Conservation (phyloP, 2,888 invertebrate species). For the Idaea straminata region DNA sequence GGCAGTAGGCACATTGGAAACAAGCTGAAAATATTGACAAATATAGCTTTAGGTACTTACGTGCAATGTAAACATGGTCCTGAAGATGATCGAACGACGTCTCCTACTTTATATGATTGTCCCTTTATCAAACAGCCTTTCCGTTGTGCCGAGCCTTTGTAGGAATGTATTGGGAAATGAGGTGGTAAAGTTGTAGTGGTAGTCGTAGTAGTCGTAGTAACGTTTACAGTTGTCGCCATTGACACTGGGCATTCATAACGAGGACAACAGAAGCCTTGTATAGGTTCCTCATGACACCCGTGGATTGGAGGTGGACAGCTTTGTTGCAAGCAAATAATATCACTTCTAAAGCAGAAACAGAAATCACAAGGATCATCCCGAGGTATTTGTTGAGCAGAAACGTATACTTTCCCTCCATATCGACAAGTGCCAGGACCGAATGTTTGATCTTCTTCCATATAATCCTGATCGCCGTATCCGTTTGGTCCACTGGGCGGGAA, state of each 20-base stretch:
- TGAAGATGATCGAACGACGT: conserved; percentile 90
- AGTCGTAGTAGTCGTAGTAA: conserved; percentile 93
- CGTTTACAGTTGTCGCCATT: conserved; percentile 89
- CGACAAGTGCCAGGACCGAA: conserved; percentile 95
- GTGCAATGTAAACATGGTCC: conserved; percentile 97
- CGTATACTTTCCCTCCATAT: conserved; percentile 95
- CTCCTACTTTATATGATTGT: conserved; percentile 91
- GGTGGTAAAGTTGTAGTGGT: conserved; percentile 92
- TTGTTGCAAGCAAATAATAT: conserved; percentile 96
- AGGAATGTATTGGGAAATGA: conserved; percentile 89
- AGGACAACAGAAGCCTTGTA: conserved; percentile 96
- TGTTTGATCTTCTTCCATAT: conserved; percentile 88
- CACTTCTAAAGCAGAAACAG: conserved; percentile 98
- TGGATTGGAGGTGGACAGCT: conserved; percentile 97
- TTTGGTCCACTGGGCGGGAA: conserved; percentile 60
- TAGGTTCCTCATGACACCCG: conserved; percentile 94
- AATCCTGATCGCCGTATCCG: conserved; percentile 82
- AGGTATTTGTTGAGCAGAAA: conserved; percentile 96
- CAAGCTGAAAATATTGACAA: not conserved
- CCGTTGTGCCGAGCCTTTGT: conserved; percentile 86
- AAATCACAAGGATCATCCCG: conserved; percentile 97
- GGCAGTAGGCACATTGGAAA: not conserved
- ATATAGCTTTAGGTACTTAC: conserved; percentile 83
- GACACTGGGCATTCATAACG: conserved; percentile 96
- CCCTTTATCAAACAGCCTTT: conserved; percentile 93